These are phyloP conservation scores for Mugil cephalus DNA, from an alignment of 2,113 vertebrate genomes.

Conservation along the genomic window DNA sequence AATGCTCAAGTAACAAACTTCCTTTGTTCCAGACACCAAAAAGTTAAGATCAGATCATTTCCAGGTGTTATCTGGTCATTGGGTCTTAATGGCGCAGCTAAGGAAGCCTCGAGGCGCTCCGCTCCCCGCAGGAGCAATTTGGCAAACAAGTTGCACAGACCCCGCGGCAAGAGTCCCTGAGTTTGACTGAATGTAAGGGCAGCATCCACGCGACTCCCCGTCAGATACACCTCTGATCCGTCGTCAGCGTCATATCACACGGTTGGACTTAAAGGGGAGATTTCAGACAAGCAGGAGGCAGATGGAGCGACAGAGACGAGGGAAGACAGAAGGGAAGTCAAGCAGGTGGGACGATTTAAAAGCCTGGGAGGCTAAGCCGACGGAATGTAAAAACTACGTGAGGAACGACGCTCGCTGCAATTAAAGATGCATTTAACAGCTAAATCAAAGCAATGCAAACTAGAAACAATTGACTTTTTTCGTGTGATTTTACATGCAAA, in stretches of 20 bases:
- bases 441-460: background rate
- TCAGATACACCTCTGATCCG: constrained; percentile 21
- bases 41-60: constrained; percentile 2
- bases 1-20: background rate
- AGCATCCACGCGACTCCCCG: background rate
- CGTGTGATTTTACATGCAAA: background rate
- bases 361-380: background rate
- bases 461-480: background rate
- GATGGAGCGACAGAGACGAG: background rate
- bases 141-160: constrained; percentile 9
- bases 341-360: background rate
- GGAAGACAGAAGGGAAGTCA: background rate
- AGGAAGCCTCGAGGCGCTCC: background rate
- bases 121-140: constrained; percentile 36
- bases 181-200: background rate
- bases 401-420: background rate
- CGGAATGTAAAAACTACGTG: background rate
- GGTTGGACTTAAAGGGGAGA: constrained; percentile 6
- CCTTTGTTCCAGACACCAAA: background rate
- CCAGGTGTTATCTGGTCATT: background rate
- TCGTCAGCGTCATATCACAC: constrained; percentile 1
- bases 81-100: constrained; percentile 8
- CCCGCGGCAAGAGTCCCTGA: constrained; percentile 8
- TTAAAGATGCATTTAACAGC: background rate
- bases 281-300: background rate